Evolutionary conservation across 2,888 invertebrate species (phyloP), one percentile per base, ranked within the genome.

Genomic region (Petrophora chlorosata): DNA sequence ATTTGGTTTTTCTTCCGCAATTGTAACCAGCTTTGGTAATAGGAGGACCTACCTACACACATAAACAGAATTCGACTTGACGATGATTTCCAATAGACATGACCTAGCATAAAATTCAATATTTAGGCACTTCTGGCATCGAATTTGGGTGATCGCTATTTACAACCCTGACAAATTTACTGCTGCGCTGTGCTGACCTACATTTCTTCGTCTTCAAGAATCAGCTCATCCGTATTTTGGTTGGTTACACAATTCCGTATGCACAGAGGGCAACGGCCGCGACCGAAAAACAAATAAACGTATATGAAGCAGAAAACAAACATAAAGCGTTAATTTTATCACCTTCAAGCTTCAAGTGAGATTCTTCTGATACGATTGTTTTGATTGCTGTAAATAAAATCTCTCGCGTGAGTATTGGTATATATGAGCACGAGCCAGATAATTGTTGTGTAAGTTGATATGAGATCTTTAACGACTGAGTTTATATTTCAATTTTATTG

Each of bases 281-380:
- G 73, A 66, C 73, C 79, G 65, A 59, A 61, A 61, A 66, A 58
- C 73, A 79, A 79, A 79, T 70, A 73, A 67, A 73, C 55, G 42
- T 60, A 63, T 65, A 69, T 74, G 64, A 59, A 53, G 50, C 50
- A 57, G 51, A 55, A 57, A 60, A 53, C 57, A 69, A 61, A 73
- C 72, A 67, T 63, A 67, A 72, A 76, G 79, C 72, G 79, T 70
- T 79, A 81, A 83, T 78, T 79, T 79, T 81, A 78, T 79, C 77
- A 79, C 78, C 66, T 77, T 65, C 46, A 43, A 61, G 58, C 61
- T 60, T 68, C 59, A 62, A 66, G 70, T 67, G 69, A 63, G 66
- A 59, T 55, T 50, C 52, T 29, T 61, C 63, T 62, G 67, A 69
- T 71, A 61, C 56, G 63, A 66, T 65, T 67, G 60, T 64, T 61